A percentile compares a stretch with the other conserved stretches of the same genome.
These are phyloP conservation scores for Gallinago media DNA, from an alignment of 2,113 vertebrate species.

Conservation along the genomic window DNA sequence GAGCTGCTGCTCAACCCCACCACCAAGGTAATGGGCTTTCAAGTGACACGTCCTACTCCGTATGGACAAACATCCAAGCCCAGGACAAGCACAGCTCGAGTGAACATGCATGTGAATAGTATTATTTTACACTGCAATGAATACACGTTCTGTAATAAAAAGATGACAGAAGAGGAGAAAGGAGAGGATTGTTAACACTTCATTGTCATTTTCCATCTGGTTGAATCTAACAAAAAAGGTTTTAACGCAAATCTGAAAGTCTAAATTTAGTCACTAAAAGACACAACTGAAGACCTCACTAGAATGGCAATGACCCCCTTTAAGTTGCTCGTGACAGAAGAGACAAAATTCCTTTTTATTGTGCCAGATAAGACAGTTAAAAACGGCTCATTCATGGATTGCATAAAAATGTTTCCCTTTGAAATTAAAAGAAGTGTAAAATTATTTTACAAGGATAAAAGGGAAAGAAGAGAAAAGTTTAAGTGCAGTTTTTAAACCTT, in stretches of 20 bases:
- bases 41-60: background rate
- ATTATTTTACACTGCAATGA: background rate
- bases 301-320: accelerated
- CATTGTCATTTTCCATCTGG: conserved; percentile 38
- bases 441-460: background rate
- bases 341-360: background rate
- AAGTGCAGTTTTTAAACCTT: background rate
- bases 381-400: background rate
- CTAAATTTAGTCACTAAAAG: background rate
- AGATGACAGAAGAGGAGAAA: background rate
- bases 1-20: background rate
- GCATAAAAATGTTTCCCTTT: background rate
- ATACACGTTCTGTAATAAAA: background rate
- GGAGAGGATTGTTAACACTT: background rate
- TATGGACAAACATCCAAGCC: background rate
- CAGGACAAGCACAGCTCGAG: background rate
- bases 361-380: background rate
- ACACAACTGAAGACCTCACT: background rate
- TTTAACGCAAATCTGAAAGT: background rate
- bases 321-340: background rate
- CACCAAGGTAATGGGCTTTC: background rate
- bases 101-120: conserved; percentile 5
- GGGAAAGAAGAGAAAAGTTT: background rate
- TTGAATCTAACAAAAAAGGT: background rate
- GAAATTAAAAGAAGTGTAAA: background rate